phyloP scores from a whole-genome alignment of 2,888 invertebrate species.

The Chironomus riparius region DNA sequence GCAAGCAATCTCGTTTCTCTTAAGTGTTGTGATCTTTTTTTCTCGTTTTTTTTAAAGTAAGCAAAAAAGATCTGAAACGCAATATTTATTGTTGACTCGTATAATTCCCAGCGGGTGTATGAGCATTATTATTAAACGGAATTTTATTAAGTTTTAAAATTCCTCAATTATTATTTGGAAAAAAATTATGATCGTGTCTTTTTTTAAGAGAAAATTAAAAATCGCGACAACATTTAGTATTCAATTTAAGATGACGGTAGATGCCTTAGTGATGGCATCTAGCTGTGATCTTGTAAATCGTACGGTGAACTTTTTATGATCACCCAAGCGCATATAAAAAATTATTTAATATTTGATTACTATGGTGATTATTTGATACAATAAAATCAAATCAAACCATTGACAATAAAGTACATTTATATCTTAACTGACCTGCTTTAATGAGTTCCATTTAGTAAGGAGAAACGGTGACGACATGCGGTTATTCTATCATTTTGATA shows the following conservation, averaged over 20 bases:
- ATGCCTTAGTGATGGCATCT: not conserved
- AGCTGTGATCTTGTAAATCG: slow-evolving; percentile 12
- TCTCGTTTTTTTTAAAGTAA: not conserved
- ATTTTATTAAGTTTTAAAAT: slow-evolving; percentile 1
- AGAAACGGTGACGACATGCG: too few species aligned
- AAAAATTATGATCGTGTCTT: not conserved
- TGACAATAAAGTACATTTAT: too few species aligned
- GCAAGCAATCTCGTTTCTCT: not conserved
- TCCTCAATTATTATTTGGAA: not conserved
- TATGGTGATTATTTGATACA: too few species aligned
- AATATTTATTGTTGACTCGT: slow-evolving; percentile 9
- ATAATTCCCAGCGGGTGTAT: slow-evolving; percentile 9
- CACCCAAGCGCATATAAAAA: too few species aligned
- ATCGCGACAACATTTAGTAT: not conserved
- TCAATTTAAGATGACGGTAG: not conserved
- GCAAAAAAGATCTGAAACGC: slow-evolving; percentile 6
- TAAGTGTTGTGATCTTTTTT: not conserved
- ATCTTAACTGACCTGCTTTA: too few species aligned
- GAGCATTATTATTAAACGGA: slow-evolving; percentile 4
- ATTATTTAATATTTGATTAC: too few species aligned
- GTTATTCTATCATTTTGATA: too few species aligned
- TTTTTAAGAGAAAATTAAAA: too few species aligned
- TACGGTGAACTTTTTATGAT: not conserved
- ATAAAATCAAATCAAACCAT: too few species aligned
- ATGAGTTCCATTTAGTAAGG: too few species aligned